These are phyloP conservation scores for Drosophila bocki DNA, from an alignment of 1,140 invertebrate genomes.

Conservation along the genomic window DNA sequence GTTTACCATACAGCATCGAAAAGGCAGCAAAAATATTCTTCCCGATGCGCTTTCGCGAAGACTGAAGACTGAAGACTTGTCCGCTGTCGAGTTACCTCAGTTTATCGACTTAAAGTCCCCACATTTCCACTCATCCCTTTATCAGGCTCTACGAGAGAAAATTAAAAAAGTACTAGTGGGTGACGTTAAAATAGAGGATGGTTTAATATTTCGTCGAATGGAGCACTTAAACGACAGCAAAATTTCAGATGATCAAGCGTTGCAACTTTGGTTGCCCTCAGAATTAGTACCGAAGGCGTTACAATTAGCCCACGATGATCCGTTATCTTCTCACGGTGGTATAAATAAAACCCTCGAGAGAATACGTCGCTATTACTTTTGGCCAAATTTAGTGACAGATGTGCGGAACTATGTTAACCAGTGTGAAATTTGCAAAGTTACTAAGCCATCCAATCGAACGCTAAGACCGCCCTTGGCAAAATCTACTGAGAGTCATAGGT, in stretches of 20 bases:
- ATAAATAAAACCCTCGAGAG: constrained; percentile 7
- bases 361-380: not conserved
- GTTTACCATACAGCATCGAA: not conserved
- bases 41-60: too few relatives aligned
- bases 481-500: not conserved
- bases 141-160: too few relatives aligned
- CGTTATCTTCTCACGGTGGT: not conserved
- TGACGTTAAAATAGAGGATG: not conserved
- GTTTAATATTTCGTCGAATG: not conserved
- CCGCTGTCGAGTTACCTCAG: too few relatives aligned
- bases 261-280: not conserved
- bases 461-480: not conserved
- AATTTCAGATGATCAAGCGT: not conserved
- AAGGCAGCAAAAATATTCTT: too few relatives aligned
- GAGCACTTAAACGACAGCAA: not conserved
- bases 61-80: too few relatives aligned
- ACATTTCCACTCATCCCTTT: too few relatives aligned
- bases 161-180: too few relatives aligned
- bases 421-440: not conserved
- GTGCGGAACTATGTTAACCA: too few relatives aligned
- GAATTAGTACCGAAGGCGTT: not conserved
- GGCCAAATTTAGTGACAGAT: constrained; percentile 4
- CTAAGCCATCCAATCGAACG: not conserved
- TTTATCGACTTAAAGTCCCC: too few relatives aligned
- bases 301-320: constrained; percentile 1